Base-by-base conservation (phyloP, 2,113 vertebrate genomes). In the Mesocricetus auratus region DNA sequence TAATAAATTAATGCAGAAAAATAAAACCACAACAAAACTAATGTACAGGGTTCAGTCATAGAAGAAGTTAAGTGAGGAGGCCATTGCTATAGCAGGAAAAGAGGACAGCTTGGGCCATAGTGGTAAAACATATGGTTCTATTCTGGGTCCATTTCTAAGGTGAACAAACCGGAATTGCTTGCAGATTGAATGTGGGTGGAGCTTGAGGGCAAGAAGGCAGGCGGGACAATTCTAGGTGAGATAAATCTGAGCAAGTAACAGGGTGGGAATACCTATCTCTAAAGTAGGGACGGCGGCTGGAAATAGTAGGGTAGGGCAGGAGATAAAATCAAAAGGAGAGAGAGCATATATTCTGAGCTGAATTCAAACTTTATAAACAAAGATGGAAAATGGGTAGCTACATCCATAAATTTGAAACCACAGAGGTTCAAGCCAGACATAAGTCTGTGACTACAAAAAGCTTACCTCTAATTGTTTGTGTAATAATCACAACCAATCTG, bases 131-230 rank as follows among this genome's bases (percentile, higher is more conserved):
- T 33, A 17, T 31, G 7, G 68, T 42, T n/a, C 71, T 39, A 31
- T n/a, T 90, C 85, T 90, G 31, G 62, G 60, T 83, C 89, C 31
- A 7, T 78, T 62, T 89, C 33, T 81, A 93, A 93, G 56, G 17
- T 64, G 22, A 91, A 12, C 21, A 3, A 74, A 47, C 26, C 45
- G 58, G 73, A 74, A n/a, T 94, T 91, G 47, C 29, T 79, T 39
- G 36, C 36, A 77, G 66, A 58, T 22, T 78, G 47, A 45, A 69
- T 16, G 6, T 86, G 31, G 47, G 60, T 75, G 22, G 42, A 56
- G 58, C 45, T 26, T 58, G 73, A 89, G 42, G 95, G 42, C 74
- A 81, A 92, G 42, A 86, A 81, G 3, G 29, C 26, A 22, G 71
- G 12, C 47, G 77, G 73, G 74, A 78, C 3, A 11, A 81, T n/a